Conservation (phyloP, 2,888 invertebrate species). For the Catotricha subobsoleta region DNA sequence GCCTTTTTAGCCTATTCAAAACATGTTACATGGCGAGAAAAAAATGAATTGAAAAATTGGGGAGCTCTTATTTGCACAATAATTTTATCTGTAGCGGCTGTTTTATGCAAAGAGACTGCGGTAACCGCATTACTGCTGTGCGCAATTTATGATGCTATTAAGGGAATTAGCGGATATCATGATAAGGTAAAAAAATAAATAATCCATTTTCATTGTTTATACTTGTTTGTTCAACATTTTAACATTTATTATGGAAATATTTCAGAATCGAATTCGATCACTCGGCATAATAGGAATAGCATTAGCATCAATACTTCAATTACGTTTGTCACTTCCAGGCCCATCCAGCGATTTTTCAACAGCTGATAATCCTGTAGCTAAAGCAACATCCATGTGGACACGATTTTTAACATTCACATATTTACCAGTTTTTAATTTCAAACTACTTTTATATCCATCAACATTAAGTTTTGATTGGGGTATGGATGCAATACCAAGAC, state of each 20-base stretch:
- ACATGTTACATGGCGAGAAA: conserved; percentile 49
- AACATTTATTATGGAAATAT: conserved; percentile 19
- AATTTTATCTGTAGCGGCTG: conserved; percentile 55
- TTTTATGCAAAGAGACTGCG: conserved; percentile 90
- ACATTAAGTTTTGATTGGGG: conserved; percentile 96
- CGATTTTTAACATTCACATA: conserved; percentile 80
- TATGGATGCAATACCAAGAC: conserved; percentile 86
- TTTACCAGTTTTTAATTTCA: conserved; percentile 79
- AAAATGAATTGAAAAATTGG: conserved; percentile 31
- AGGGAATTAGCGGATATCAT: conserved; percentile 28
- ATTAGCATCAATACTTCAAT: conserved; percentile 48
- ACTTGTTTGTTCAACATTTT: neutral
- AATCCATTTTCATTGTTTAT: neutral
- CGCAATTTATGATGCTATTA: conserved; percentile 68
- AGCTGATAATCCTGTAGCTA: conserved; percentile 92
- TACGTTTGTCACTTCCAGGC: conserved; percentile 61
- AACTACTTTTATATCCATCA: conserved; percentile 68
- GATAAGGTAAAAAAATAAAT: conserved; percentile 40
- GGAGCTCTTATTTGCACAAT: conserved; percentile 42
- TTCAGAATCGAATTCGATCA: conserved; percentile 54
- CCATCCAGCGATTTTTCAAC: conserved; percentile 68
- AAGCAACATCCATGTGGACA: conserved; percentile 59
- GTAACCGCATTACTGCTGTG: conserved; percentile 82
- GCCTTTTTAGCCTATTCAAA: conserved; percentile 72
- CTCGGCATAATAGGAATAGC: conserved; percentile 48